Base-by-base conservation (phyloP, 1,140 invertebrate genomes). In the Drosophila nannoptera region DNA sequence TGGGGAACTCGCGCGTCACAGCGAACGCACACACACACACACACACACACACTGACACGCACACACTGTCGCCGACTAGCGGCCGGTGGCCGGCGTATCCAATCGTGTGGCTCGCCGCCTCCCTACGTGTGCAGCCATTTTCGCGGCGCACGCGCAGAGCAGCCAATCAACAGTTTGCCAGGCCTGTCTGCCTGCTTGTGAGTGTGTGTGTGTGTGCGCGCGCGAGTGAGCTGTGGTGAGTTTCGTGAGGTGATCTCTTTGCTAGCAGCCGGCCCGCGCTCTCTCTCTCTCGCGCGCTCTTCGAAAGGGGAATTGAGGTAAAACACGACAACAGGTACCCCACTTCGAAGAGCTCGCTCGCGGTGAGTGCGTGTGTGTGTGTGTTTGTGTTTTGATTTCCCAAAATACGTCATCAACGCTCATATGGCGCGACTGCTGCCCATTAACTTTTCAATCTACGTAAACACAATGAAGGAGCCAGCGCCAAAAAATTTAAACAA, bases 101-200 rank as follows among this genome's bases (percentile, higher is more conserved):
- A 89, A 89, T 89, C 78, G 70, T 56, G 53, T 69, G 69, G 65
- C 61, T 64, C 56, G 87, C 78, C 63, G 73, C 84, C 87, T 88
- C 87, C 87, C 81, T 76, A 66, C 59, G 66, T 61, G 55, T 88
- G 81, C 84, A 89, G 87, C 87, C 87, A 89, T 89, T 89, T 89
- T 89, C 87, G 72, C 73, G 78, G 88, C 88, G 88, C 88, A 89
- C 64, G 88, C 88, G 88, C 88, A 89, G 66, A 74, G 65, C 75
- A 82, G 66, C 88, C 88, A 89, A 89, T 89, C 88, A 89, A 87
- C 88, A 87, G 86, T 87, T 89, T 88, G 77, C 81, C 73, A 76
- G 76, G 78, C 76, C 78, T 60, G 72, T 75, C 63, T 54, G 48
- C 31, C 46, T 43, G 4, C 42, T 42, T 40, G 7, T 56, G 35